Base-by-base conservation (phyloP, 2,797 vertebrate genomes). In the Pipistrellus pygmaeus region DNA sequence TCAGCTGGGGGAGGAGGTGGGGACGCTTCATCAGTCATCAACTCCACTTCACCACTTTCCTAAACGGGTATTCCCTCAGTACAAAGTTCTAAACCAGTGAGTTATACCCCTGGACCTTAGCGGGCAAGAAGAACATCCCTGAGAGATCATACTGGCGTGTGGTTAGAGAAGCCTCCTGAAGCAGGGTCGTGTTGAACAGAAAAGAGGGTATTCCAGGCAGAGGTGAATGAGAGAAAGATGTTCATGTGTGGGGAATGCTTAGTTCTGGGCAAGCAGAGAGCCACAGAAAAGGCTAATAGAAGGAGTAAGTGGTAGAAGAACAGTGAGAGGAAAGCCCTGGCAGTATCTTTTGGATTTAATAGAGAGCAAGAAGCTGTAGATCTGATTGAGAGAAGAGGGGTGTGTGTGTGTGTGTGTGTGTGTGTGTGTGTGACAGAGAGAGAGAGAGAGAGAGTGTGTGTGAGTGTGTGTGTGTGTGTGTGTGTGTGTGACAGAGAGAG, bases 381-480 rank as follows among this genome's bases (percentile, higher is more conserved):
- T 91, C 68, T 95, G 57, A 12, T 20, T 69, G 72, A 71, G 35
- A 46, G 64, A 73, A n/a, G 46, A 66, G 30, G 27, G 14, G 4
- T 27, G 71, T 69, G 68, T 12, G 35, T 71, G 83, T 46, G 93
- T 44, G 80, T 53, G 51, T 48, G 48, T 48, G 46, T 46, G 46
- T 46, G 46, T 46, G 46, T 60, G 35, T 38, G 35, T 38, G 35
- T n/a, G n/a, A n/a, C n/a, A n/a, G n/a, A n/a, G n/a, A n/a, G n/a
- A n/a, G n/a, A n/a, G n/a, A n/a, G 4, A 66, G 30, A n/a, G n/a
- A n/a, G 27, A 14, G 4, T 27, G 71, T 69, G 68, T 12, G 35
- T 71, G 83, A 38, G 93, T 44, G 80, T 91, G 84, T 93, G 41
- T 87, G 76, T 85, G 60, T 85, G 66, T n/a, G 32, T 88, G 71